These are phyloP conservation scores for Ceyx margarethae DNA, from an alignment of 2,113 vertebrate species.

Conservation along the genomic window DNA sequence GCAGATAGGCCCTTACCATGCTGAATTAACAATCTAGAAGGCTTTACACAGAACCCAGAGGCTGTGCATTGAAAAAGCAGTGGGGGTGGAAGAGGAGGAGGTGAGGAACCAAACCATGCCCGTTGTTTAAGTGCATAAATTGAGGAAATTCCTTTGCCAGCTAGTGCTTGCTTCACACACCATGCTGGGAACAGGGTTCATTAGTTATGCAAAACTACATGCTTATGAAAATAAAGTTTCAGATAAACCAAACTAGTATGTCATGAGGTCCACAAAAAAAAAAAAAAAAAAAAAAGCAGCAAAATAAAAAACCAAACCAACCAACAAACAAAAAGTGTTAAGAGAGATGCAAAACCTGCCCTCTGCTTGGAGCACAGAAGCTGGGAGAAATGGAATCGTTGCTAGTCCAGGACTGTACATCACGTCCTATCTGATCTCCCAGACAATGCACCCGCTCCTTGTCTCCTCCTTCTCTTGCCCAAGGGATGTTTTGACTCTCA, in stretches of 20 bases:
- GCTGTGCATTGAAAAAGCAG: not conserved
- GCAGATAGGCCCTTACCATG: not conserved
- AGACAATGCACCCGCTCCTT: not conserved
- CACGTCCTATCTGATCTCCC: conserved; percentile 3
- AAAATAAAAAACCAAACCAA: too few relatives aligned
- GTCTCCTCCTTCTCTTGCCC: conserved; percentile 47
- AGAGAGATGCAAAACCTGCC: not conserved
- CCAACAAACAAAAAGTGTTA: not conserved
- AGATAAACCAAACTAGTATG: not conserved
- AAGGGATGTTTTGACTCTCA: conserved; percentile 11
- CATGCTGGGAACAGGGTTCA: not conserved
- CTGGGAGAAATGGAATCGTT: not conserved
- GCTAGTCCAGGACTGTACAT: not conserved
- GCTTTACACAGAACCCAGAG: not conserved
- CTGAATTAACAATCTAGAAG: not conserved
- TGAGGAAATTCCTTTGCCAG: not conserved
- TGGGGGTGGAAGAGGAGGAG: not conserved
- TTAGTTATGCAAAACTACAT: not conserved
- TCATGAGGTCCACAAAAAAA: not conserved
- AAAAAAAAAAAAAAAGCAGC: too few relatives aligned
- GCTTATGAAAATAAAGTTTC: conserved; percentile 33
- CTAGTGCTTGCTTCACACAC: not conserved
- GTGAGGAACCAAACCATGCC: not conserved
- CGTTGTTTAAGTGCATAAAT: not conserved
- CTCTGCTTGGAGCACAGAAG: not conserved